Conservation (phyloP, 2,797 vertebrate genomes). For the Lycodopsis pacificus region DNA sequence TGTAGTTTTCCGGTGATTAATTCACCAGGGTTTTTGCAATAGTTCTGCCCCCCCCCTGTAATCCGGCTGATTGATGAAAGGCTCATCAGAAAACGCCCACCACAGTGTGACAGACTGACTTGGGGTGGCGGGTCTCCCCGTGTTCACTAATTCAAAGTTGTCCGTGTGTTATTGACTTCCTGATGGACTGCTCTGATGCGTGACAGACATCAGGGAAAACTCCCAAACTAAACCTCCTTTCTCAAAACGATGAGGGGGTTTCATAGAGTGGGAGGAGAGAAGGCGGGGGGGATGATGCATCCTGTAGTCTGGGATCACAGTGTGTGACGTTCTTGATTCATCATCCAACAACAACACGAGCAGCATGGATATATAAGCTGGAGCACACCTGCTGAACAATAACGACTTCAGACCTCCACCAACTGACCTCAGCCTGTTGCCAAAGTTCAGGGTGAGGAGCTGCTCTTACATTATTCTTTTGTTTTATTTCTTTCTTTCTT, state of each 20-base stretch:
- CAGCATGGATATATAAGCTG: constrained; percentile 78
- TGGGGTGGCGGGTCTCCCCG: constrained; percentile 61
- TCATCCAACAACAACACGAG: constrained; percentile 67
- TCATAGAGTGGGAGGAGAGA: constrained; percentile 62
- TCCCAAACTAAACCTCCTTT: constrained; percentile 61
- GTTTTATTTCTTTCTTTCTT: background rate
- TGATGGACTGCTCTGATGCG: constrained; percentile 83
- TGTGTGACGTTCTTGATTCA: constrained; percentile 77
- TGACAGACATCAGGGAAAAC: constrained; percentile 77
- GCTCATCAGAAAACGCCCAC: constrained; percentile 75
- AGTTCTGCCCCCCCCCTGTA: constrained; percentile 28
- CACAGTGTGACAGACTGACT: constrained; percentile 64
- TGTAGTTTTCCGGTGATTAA: background rate
- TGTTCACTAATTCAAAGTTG: constrained; percentile 78
- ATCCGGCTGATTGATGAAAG: constrained; percentile 75
- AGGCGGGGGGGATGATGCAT: constrained; percentile 49
- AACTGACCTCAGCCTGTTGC: constrained; percentile 66
- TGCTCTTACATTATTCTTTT: background rate
- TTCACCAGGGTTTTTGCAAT: constrained; percentile 1
- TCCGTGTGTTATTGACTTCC: constrained; percentile 68
- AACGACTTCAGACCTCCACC: constrained; percentile 61
- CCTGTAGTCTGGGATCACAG: constrained; percentile 54
- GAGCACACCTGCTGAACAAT: constrained; percentile 65
- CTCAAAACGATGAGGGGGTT: constrained; percentile 49
- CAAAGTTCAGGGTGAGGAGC: constrained; percentile 77